Evolutionary conservation across 2,888 invertebrate genomes (phyloP).

Genomic region (Salticus scenicus): DNA sequence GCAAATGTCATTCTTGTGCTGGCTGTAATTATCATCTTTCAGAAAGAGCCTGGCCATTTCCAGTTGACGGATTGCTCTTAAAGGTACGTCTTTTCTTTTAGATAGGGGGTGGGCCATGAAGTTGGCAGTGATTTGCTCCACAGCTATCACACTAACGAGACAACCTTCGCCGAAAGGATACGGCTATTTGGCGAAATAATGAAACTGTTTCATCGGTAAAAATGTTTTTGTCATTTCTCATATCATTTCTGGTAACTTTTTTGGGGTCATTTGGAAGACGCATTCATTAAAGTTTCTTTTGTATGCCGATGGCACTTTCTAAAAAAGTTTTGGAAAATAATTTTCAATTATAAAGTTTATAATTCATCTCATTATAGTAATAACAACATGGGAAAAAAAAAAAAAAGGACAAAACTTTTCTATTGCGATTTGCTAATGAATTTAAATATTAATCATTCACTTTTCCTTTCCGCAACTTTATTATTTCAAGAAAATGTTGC

Average conservation of each 20-base stretch:
- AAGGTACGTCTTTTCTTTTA: not conserved
- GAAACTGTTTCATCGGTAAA: conserved; percentile 4
- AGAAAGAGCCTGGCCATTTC: not conserved
- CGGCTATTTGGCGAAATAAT: not conserved
- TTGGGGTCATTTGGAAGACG: not conserved
- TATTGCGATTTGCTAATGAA: too few relatives aligned
- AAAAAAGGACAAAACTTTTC: too few relatives aligned
- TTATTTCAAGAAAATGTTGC: too few relatives aligned
- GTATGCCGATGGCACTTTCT: not conserved
- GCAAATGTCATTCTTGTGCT: conserved; percentile 19
- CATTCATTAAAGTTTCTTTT: not conserved
- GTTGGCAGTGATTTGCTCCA: conserved; percentile 1
- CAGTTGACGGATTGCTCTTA: not conserved
- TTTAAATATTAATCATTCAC: too few relatives aligned
- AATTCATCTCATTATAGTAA: too few relatives aligned
- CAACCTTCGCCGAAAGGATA: not conserved
- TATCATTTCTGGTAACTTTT: not conserved
- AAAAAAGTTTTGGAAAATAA: not conserved
- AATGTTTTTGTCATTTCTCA: conserved; percentile 12
- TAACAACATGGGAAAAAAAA: too few relatives aligned
- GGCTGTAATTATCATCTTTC: conserved; percentile 24
- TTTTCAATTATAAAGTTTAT: too few relatives aligned
- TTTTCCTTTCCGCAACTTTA: too few relatives aligned
- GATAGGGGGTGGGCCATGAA: not conserved
- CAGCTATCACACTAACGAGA: not conserved